Evolutionary conservation across 2,888 invertebrate genomes (phyloP), one percentile per base, ranked within the genome.

Genomic region (Drosophila anceps): DNA sequence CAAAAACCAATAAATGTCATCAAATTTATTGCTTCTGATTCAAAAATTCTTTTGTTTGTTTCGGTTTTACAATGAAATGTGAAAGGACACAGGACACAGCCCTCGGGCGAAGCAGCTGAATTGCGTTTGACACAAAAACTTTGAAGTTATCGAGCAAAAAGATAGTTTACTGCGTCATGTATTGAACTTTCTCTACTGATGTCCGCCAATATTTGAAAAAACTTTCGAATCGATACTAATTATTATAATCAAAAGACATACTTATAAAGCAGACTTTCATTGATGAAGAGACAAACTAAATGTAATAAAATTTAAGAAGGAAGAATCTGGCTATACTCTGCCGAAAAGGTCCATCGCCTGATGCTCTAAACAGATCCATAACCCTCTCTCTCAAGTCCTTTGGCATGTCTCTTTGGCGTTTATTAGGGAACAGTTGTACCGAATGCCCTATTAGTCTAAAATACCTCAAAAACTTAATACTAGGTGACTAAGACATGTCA

Each of bases 1-100:
- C 81, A 84, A 91, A 92, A 92, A 90, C 90, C 92, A 92, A 92
- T 92, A 92, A 92, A 92, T 91, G 92, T 91, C 91, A 87, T 91
- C 84, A 86, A 91, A 92, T 92, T 92, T 92, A 92, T 92, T 90
- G 90, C 91, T 88, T 85, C 81, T 81, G 84, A 83, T 86, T 84
- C 80, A 84, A 89, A 87, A 90, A 82, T 90, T 84, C 81, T 84
- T 90, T 91, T 90, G 90, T 91, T 88, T 91, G 90, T 60, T 72
- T 76, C 73, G 65, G 54, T 73, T 89, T 84, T 74, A 85, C 86
- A 85, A 82, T 79, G 59, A 69, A 74, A 63, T 55, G 37, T 43
- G 41, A 29, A 29, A 46, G 37, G 43, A 53, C 33, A 31, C 39
- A 53, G 53, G 18, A 61, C 43, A n/a, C 20, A 61, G 58, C 75